A percentile compares a stretch with the other conserved stretches of the same genome.
Evolutionary conservation across 2,888 invertebrate genomes (phyloP).

Genomic region (Drosophila longiperda): DNA sequence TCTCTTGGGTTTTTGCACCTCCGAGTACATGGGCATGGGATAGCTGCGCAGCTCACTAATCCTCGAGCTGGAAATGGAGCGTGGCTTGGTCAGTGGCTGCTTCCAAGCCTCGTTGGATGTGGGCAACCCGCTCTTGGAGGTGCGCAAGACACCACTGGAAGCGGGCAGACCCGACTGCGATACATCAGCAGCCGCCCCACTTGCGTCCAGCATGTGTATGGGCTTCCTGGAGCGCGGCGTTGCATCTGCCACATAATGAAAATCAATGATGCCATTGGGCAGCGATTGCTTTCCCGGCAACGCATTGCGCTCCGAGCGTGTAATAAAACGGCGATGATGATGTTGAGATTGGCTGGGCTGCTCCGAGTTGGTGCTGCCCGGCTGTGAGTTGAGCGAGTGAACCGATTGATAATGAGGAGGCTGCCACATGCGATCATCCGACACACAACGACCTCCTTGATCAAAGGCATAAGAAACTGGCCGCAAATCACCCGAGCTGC

Average conservation of each 20-base stretch:
- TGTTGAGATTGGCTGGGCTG: conserved; percentile 33
- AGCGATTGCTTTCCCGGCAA: conserved; percentile 80
- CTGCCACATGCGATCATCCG: conserved; percentile 85
- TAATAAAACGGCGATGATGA: conserved; percentile 80
- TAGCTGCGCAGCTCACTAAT: conserved; percentile 75
- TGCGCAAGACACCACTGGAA: conserved; percentile 79
- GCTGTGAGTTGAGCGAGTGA: conserved; percentile 80
- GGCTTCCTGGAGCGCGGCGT: conserved; percentile 90
- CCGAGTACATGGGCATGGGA: conserved; percentile 83
- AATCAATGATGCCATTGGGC: conserved; percentile 85
- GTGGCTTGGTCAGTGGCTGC: conserved; percentile 69
- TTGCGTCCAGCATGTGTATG: conserved; percentile 87
- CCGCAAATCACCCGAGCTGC: conserved; percentile 82
- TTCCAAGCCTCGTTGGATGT: conserved; percentile 86
- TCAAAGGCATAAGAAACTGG: conserved; percentile 87
- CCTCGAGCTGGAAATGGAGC: conserved; percentile 83
- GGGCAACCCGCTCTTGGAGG: conserved; percentile 82
- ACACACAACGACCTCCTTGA: conserved; percentile 83
- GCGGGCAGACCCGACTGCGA: conserved; percentile 33
- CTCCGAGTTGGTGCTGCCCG: conserved; percentile 45
- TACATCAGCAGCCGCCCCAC: conserved; percentile 11
- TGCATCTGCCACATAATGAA: conserved; percentile 90
- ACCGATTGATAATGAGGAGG: conserved; percentile 83
- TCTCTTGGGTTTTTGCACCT: conserved; percentile 82
- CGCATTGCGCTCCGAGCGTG: conserved; percentile 81